Conservation (phyloP, 2,113 vertebrate genomes). For the Equus quagga region DNA sequence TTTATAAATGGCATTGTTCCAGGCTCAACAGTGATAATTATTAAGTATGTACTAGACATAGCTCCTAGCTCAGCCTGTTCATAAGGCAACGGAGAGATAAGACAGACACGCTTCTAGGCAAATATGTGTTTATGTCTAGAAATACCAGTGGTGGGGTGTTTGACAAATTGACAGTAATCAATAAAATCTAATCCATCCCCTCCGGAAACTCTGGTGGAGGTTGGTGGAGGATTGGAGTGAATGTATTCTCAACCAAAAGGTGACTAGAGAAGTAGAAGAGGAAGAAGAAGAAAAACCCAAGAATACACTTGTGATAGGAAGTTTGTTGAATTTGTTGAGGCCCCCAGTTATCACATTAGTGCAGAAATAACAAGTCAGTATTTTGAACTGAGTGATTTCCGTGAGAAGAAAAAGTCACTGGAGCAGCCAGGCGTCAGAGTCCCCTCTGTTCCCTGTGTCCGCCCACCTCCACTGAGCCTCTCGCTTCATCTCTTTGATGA, state of each 20-base stretch:
- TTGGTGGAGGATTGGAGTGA: neutral
- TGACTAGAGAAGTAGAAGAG: neutral
- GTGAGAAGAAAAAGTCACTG: neutral
- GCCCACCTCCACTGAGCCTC: neutral
- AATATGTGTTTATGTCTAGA: neutral
- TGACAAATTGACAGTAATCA: slow-evolving; percentile 15
- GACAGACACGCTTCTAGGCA: neutral
- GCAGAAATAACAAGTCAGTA: neutral
- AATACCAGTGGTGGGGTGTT: neutral
- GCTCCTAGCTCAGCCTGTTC: neutral
- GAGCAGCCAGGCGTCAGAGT: neutral
- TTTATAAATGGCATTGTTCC: neutral
- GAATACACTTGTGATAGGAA: neutral
- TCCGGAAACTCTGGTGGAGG: neutral
- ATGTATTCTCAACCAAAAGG: neutral
- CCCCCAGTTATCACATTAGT: neutral
- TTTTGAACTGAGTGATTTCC: slow-evolving; percentile 4
- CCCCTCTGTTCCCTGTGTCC: neutral
- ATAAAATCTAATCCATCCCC: neutral
- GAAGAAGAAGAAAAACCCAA: neutral
- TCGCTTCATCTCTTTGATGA: neutral
- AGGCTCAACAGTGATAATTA: neutral
- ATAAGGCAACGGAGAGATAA: neutral
- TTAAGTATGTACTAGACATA: neutral
- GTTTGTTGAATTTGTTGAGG: neutral